phyloP scores from a whole-genome alignment of 1,140 invertebrate genomes.

The Oreohelix idahoensis region DNA sequence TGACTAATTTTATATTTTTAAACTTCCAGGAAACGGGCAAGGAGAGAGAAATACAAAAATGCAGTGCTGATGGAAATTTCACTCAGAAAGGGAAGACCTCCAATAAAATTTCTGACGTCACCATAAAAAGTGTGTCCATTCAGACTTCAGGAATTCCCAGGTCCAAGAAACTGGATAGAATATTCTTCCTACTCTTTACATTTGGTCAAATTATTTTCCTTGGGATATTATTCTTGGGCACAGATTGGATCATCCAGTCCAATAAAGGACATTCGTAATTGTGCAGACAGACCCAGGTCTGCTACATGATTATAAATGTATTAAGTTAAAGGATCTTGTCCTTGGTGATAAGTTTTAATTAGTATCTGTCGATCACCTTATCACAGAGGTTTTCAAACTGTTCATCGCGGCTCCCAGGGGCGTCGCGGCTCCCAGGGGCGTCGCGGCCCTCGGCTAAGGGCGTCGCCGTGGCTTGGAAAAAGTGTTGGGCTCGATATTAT shows the following conservation, averaged over 20 bases:
- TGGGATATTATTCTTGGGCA: background rate
- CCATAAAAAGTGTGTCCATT: background rate
- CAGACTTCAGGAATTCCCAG: background rate
- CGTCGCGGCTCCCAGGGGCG: too few species aligned
- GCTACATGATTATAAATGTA: too few species aligned
- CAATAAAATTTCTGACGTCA: background rate
- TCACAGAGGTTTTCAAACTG: too few species aligned
- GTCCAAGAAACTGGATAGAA: background rate
- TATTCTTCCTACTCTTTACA: background rate
- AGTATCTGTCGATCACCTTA: too few species aligned
- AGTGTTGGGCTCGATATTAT: too few species aligned
- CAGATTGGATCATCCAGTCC: background rate
- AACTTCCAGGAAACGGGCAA: background rate
- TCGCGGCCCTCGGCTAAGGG: too few species aligned
- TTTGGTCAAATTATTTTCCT: background rate
- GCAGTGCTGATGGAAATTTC: background rate
- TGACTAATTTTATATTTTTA: background rate
- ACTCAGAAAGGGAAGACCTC: background rate
- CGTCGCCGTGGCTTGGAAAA: too few species aligned
- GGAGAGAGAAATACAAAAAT: background rate
- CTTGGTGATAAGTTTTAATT: too few species aligned
- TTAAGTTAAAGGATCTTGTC: too few species aligned
- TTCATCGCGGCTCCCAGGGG: too few species aligned
- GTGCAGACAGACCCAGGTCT: too few species aligned
- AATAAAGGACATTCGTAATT: too few species aligned